Conservation (phyloP, 1,140 invertebrate species). For the Paramacrobiotus metropolitanus region DNA sequence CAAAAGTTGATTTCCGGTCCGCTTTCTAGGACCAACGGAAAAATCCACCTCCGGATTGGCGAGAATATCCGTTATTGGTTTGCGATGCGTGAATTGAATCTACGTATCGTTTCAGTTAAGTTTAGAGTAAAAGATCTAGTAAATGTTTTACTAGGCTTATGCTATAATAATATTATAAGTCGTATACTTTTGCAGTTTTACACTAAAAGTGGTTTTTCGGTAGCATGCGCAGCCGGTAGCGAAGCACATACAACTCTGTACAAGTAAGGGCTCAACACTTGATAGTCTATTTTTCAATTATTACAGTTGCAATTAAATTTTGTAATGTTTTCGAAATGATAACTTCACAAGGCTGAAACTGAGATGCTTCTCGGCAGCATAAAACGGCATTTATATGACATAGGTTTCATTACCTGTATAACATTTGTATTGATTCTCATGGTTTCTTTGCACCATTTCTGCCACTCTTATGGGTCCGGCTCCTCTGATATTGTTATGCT, state of each 20-base stretch:
- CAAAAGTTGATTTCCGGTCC: no score
- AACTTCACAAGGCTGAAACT: not conserved
- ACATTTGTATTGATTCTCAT: slow-evolving; percentile 1
- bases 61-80: not conserved
- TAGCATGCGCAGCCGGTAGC: no score
- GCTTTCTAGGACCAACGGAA: not conserved
- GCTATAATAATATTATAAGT: not conserved
- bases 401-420: not conserved
- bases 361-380: no score
- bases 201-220: no score
- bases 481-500: no score
- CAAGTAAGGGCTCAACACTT: no score
- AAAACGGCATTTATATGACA: not conserved
- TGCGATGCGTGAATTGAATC: slow-evolving; percentile 1
- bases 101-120: no score
- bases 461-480: not conserved
- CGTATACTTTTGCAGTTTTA: no score
- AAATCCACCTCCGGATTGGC: not conserved
- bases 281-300: not conserved
- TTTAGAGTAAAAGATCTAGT: no score
- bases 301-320: not conserved
- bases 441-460: not conserved
- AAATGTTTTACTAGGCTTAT: no score
- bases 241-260: no score
- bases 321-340: not conserved